A percentile compares a stretch with the other conserved stretches of the same genome.
Conservation (phyloP, 2,113 vertebrate species). For the Malaclemys terrapin region DNA sequence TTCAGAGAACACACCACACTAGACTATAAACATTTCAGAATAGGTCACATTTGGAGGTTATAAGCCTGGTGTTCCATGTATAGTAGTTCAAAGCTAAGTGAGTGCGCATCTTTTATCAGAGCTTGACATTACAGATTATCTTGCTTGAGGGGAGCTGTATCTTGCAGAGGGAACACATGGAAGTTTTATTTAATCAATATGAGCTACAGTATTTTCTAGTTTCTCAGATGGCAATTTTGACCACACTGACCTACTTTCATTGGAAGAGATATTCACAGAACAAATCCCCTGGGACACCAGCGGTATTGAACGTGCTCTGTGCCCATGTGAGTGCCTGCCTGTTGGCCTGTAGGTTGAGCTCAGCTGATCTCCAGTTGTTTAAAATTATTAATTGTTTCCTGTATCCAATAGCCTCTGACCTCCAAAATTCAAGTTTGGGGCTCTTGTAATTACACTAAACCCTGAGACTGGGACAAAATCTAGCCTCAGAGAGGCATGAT, state of each 20-base stretch:
- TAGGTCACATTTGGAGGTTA: background rate
- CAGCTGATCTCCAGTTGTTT: background rate
- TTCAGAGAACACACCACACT: background rate
- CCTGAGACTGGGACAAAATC: background rate
- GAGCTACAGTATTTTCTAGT: background rate
- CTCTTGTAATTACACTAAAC: background rate
- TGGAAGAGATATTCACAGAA: background rate
- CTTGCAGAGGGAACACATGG: background rate
- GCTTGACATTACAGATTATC: background rate
- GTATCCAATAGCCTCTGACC: background rate
- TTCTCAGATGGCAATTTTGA: background rate
- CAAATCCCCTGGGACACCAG: background rate
- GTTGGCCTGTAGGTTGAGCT: background rate
- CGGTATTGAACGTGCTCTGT: background rate
- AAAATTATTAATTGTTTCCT: background rate
- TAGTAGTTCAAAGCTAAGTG: background rate
- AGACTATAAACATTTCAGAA: slow-evolving; percentile 20
- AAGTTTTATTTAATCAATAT: background rate
- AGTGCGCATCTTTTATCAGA: background rate
- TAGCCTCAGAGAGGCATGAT: background rate
- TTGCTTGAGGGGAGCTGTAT: background rate
- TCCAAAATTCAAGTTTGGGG: background rate
- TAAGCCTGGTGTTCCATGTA: background rate
- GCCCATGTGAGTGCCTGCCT: background rate
- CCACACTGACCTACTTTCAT: background rate